These are phyloP conservation scores for Catamblyrhynchus diadema DNA, from an alignment of 2,797 vertebrate genomes.

Conservation along the genomic window DNA sequence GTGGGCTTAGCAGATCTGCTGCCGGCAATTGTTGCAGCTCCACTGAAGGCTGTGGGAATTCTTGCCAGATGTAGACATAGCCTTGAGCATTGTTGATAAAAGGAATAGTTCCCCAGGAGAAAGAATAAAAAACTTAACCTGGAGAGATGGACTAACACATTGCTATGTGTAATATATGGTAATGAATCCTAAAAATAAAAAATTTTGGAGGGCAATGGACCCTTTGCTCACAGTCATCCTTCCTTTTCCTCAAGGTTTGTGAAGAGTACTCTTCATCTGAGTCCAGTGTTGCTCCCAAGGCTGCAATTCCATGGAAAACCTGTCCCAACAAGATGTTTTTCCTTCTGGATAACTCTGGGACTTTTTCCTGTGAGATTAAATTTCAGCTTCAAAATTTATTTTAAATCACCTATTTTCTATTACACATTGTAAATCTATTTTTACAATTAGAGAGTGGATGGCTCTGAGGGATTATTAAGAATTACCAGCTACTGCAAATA, in stretches of 20 bases:
- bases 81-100: background rate
- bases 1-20: accelerated
- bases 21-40: background rate
- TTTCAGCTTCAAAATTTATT: background rate
- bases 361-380: background rate
- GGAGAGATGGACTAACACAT: background rate
- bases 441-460: background rate
- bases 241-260: background rate
- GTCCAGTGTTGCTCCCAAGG: background rate
- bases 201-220: background rate
- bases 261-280: background rate
- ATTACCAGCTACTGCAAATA: background rate
- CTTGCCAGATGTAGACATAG: background rate
- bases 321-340: background rate
- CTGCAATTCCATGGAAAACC: background rate
- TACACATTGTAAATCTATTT: background rate
- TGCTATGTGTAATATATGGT: background rate
- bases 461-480: background rate
- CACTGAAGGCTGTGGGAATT: background rate
- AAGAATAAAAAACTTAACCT: background rate
- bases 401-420: background rate
- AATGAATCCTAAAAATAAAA: background rate
- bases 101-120: background rate
- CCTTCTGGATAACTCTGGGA: background rate
- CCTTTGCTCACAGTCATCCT: background rate